Base-by-base conservation (phyloP, 2,797 vertebrate species). In the Sebastes nivosus region DNA sequence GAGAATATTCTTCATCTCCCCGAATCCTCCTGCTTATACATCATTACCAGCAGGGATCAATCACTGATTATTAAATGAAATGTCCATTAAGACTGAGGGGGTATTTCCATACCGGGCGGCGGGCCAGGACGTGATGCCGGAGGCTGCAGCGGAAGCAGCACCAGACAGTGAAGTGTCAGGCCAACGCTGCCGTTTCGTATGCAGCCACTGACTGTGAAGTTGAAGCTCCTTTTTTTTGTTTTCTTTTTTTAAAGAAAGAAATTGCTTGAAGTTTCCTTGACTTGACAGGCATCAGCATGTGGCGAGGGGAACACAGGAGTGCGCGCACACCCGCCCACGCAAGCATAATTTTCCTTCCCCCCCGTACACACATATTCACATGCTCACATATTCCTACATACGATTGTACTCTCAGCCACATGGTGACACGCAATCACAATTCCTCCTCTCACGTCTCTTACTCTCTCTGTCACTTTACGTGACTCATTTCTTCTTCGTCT, bases 11-110 rank as follows among this genome's bases (percentile, higher is more conserved):
- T 79, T 83, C 78, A 71, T 87, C 84, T 74, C 24, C 75, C 50
- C 6, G 63, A 81, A 85, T 89, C 88, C 77, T 86, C 60, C 85
- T 86, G 83, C 91, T 92, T 92, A 92, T 93, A 91, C 88, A 93
- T 92, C 88, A 94, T 94, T 93, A 93, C 80, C 90, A 88, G 80
- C 80, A 88, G 71, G 77, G 77, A 94, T 94, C 94, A 93, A 94
- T 94, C 92, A 89, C 88, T 88, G 92, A 93, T 94, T 94, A 94
- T 94, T 94, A 93, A 94, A 94, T 94, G 84, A 94, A 93, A 92
- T 85, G 90, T 93, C 92, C 89, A 91, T 94, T 93, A 93, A 82
- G 88, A 67, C 73, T 75, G 85, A 85, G 74, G 83, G 85, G 84
- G 83, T 75, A 93, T 93, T 94, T 92, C 88, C 91, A 93, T 93